phyloP scores from a whole-genome alignment of 2,113 vertebrate genomes.

The Podarcis raffonei region DNA sequence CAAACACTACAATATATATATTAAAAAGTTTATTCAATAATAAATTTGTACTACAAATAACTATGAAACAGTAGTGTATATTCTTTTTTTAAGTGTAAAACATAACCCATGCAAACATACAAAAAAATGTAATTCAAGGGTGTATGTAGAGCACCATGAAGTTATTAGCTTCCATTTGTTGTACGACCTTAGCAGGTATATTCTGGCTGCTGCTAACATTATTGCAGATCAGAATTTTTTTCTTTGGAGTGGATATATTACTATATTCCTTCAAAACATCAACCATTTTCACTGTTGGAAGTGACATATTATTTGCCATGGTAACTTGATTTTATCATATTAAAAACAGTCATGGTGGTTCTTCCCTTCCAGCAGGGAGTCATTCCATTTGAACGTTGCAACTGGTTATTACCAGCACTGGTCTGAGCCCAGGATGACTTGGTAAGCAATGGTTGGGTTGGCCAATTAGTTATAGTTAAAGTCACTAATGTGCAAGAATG shows the following conservation, averaged over 20 bases:
- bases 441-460: conserved; percentile 3
- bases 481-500: background rate
- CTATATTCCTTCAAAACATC: background rate
- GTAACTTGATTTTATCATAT: background rate
- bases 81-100: background rate
- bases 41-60: conserved; percentile 28
- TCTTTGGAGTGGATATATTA: background rate
- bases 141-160: background rate
- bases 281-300: background rate
- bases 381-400: background rate
- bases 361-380: background rate
- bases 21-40: conserved; percentile 47
- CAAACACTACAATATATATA: background rate
- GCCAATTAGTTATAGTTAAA: background rate
- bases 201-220: background rate
- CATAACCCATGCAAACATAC: conserved; percentile 39
- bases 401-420: background rate
- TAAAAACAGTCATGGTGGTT: background rate
- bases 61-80: background rate
- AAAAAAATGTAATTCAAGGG: background rate
- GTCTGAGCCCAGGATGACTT: background rate
- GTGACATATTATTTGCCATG: background rate
- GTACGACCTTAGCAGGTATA: fast-evolving
- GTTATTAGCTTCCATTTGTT: background rate
- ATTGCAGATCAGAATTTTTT: background rate